phyloP scores from a whole-genome alignment of 2,113 vertebrate genomes.

The Nothoprocta pentlandii region DNA sequence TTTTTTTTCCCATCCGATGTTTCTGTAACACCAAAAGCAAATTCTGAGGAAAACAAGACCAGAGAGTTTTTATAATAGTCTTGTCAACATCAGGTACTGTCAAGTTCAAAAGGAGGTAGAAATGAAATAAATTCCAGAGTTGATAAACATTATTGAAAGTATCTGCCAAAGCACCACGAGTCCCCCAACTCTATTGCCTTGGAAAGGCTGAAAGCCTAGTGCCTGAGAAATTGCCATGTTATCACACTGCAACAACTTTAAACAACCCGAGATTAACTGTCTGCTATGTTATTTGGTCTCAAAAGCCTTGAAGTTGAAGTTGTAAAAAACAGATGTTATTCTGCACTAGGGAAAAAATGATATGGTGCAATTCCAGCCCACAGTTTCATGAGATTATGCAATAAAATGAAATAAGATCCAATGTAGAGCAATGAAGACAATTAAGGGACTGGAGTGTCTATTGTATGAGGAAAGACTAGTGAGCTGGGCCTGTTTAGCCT shows the following conservation, averaged over 20 bases:
- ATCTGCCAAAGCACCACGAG: not conserved
- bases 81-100: not conserved
- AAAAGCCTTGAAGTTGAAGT: not conserved
- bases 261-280: not conserved
- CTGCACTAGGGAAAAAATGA: not conserved
- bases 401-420: not conserved
- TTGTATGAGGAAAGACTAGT: too few relatives aligned
- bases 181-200: not conserved
- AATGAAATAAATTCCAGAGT: not conserved
- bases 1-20: not conserved
- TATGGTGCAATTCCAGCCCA: not conserved
- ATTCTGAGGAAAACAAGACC: not conserved
- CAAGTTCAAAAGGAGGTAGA: not conserved
- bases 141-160: not conserved
- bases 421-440: too few relatives aligned
- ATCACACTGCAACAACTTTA: not conserved
- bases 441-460: too few relatives aligned
- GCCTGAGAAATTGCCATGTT: not conserved
- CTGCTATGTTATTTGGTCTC: not conserved
- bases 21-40: not conserved
- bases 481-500: too few relatives aligned
- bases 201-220: not conserved
- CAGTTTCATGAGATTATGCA: not conserved
- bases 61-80: not conserved
- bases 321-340: not conserved